Conservation (phyloP, 2,888 invertebrate genomes). For the Andrena fulva region DNA sequence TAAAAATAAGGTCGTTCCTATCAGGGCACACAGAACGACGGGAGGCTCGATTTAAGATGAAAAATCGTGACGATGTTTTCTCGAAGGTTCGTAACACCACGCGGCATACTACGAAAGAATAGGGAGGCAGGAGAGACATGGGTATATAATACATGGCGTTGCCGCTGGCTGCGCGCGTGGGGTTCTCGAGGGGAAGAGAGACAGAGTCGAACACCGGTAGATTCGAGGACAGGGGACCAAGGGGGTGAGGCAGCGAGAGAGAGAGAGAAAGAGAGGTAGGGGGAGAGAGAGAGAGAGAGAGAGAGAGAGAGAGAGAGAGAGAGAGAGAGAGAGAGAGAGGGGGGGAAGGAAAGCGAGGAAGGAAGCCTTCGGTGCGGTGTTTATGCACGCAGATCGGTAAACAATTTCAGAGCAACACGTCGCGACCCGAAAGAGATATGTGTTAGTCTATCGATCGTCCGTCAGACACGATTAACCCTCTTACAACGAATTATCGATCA, state of each 20-base stretch:
- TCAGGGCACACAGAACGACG: constrained; percentile 42
- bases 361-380: constrained; percentile 70
- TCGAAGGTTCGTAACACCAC: constrained; percentile 79
- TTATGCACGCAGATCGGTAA: constrained; percentile 76
- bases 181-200: constrained; percentile 55
- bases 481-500: constrained; percentile 77
- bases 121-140: constrained; percentile 71
- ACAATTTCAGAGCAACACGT: constrained; percentile 75
- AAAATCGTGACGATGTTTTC: constrained; percentile 79
- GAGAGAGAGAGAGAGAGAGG: constrained; percentile 17
- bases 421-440: constrained; percentile 65
- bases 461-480: constrained; percentile 68
- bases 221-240: constrained; percentile 24
- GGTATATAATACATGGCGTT: constrained; percentile 76
- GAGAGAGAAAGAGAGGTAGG: constrained; percentile 2
- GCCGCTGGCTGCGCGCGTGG: constrained; percentile 72
- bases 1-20: constrained; percentile 63
- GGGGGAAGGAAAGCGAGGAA: constrained; percentile 49
- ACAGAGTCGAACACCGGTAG: constrained; percentile 27
- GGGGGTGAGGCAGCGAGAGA: constrained; percentile 12
- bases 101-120: constrained; percentile 69
- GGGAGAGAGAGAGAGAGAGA: background rate
- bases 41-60: constrained; percentile 69
- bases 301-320: background rate
- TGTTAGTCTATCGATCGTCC: constrained; percentile 71